Evolutionary conservation across 2,888 invertebrate species (phyloP), one percentile per base, ranked within the genome.

Genomic region (Caenorhabditis uteleia): DNA sequence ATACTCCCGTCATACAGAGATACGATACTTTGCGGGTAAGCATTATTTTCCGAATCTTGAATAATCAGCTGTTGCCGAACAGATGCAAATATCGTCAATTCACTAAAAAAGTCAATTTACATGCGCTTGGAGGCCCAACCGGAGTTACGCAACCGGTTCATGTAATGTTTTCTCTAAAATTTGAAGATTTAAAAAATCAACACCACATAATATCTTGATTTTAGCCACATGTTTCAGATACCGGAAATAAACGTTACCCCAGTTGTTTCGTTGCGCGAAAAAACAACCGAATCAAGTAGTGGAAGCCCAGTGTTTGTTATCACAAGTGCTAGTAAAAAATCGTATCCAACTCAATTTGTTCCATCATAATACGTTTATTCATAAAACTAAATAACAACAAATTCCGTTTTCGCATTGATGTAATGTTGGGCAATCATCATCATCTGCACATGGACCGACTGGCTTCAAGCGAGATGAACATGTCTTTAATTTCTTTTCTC

Each of bases 391-490:
- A 54, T 69, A 73, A 33, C 73, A 73, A 29, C 69, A 69, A 46
- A 59, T 57, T n/a, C 57, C 60, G 5, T 55, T 51, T 34, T 73
- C 69, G 34, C 69, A 73, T 26, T 56, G 56, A 49, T 73, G 73
- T 6, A 73, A 53, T 1, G 73, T 57, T 7, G 73, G 73, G 25
- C 73, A 73, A 20, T 73, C 73, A 3, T 61, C 53, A 36, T 73
- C 73, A 3, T 73, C 73, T 3, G 70, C 58, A 36, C 73, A 73
- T 2, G 70, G 73, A 0, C 73, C 73, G 16, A 73, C 68, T 2
- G 69, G 55, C 1, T 60, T 47, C 3, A 73, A 54, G 0, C 73
- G 70, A 0, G 69, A 70, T 12, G 49, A 31, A 51, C 73, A 73
- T 27, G 42, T 58, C 72, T 72, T 43, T 45, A 70, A 45, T 7